Base-by-base conservation (phyloP, 2,113 vertebrate species). In the Malurus alboscapulatus region DNA sequence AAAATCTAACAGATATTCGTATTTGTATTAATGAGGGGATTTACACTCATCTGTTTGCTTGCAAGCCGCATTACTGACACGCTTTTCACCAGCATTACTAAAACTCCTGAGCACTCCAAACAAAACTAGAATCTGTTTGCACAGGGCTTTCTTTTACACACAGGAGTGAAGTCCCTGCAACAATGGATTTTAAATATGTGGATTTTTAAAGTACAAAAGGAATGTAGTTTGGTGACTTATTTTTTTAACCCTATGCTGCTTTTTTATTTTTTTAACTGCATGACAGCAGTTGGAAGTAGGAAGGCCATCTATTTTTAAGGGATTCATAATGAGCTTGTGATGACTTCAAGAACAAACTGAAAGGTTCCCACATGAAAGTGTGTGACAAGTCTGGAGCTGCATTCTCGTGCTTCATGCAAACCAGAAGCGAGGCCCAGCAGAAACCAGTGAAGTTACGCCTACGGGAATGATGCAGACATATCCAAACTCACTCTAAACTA, bases 151-250 rank as follows among this genome's bases (percentile, higher is more conserved):
- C 26, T 88, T 59, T 68, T 40, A 81, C 14, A 51, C 30, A 32
- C 0, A 0, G 2, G 4, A 63, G 9, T 27, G 29, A 67, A 88
- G 30, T n/a, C 44, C 27, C 30, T 74, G 55, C 24, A 54, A 14
- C 1, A 2, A 63, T 17, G 9, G 18, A 25, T 77, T 88, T 78
- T 78, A 93, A 92, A 57, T 32, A 32, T 0, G 3, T 75, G 13
- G 15, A 67, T 53, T 88, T 93, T 67, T 85, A 13, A 82, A 82
- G n/a, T 17, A 54, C 3, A 62, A 40, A 65, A 87, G 40, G 1
- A 76, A 54, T 0, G 1, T 7, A 66, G 19, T 59, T 90, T 69
- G 9, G 20, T 54, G 51, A 69, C 38, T 66, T 55, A 14, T 10
- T 69, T 66, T 36, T 85, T 58, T 84, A 79, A 72, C 17, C 7